Percentiles rank a stretch among this genome's conserved stretches.
phyloP scores from a whole-genome alignment of 2,797 vertebrate genomes.

The Passerculus sandwichensis region DNA sequence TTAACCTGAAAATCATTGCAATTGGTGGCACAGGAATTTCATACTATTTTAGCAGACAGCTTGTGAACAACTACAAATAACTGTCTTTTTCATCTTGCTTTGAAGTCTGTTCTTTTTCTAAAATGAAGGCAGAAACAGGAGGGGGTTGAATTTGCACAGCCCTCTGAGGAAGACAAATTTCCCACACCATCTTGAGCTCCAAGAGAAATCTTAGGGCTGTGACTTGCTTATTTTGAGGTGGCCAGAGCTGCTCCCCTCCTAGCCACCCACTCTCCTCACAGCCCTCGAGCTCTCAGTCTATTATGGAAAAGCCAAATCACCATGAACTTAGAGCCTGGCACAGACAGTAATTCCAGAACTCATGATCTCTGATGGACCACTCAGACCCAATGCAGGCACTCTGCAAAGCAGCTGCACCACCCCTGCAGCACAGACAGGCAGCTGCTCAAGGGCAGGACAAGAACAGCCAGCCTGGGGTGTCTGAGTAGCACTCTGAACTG shows the following conservation, averaged over 20 bases:
- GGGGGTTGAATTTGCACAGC: background rate
- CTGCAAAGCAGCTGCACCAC: background rate
- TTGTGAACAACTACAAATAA: background rate
- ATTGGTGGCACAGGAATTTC: background rate
- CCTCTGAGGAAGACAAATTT: background rate
- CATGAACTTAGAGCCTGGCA: background rate
- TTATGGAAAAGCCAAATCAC: background rate
- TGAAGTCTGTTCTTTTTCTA: background rate
- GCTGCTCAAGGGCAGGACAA: background rate
- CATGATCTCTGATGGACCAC: background rate
- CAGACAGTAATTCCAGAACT: background rate
- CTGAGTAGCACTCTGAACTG: background rate
- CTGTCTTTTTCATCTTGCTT: background rate
- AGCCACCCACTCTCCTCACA: background rate
- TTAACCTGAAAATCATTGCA: slow-evolving; percentile 2
- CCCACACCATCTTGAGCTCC: background rate
- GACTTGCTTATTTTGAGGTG: background rate
- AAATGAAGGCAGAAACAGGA: background rate
- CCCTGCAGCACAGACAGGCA: background rate
- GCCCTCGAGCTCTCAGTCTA: background rate
- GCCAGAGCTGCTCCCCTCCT: background rate
- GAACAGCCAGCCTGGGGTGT: background rate
- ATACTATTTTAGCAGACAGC: background rate
- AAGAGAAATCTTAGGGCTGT: background rate
- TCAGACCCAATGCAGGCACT: background rate